Conservation (phyloP, 2,113 vertebrate species). For the Eleginops maclovinus region DNA sequence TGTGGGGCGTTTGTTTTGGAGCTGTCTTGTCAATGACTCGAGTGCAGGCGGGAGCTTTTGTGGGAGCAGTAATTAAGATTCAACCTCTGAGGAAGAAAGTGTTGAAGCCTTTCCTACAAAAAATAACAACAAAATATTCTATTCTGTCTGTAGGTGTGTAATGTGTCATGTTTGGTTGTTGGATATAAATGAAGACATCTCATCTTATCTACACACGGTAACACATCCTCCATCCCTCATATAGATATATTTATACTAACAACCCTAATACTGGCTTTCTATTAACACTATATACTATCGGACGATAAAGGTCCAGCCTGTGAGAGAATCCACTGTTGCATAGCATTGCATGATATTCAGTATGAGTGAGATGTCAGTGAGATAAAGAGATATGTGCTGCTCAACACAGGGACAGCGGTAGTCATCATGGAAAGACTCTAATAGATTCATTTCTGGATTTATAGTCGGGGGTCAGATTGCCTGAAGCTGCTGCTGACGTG, state of each 20-base stretch:
- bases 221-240: not conserved
- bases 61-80: no score
- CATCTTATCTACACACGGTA: not conserved
- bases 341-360: constrained; percentile 38
- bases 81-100: no score
- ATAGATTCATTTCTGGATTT: not conserved
- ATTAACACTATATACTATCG: not conserved
- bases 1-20: not conserved
- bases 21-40: no score
- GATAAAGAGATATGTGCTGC: constrained; percentile 1
- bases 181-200: constrained; percentile 9
- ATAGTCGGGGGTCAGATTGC: not conserved
- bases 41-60: no score
- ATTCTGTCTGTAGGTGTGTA: not conserved
- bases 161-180: not conserved
- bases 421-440: not conserved
- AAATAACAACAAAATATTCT: no score
- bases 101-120: no score
- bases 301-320: not conserved
- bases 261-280: not conserved
- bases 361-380: not conserved
- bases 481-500: constrained; percentile 28
- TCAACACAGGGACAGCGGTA: not conserved
- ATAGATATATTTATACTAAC: not conserved
- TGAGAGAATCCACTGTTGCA: constrained; percentile 53